A percentile compares a stretch with the other conserved stretches of the same genome.
Conservation (phyloP, 2,797 vertebrate genomes). For the Morelia viridis region DNA sequence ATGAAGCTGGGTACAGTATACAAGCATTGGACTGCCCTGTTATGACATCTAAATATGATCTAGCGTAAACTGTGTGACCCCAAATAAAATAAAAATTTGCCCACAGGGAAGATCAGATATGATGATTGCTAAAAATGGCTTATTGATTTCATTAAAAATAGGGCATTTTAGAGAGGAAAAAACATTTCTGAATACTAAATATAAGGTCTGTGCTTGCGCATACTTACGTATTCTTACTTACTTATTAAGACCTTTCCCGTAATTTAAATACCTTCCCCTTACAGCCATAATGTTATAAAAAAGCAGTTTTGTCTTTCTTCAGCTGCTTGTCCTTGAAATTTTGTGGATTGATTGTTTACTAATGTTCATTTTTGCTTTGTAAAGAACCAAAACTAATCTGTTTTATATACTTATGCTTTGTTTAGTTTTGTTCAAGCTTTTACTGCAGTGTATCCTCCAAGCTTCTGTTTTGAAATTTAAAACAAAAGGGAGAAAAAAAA, state of each 20-base stretch:
- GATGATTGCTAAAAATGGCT: neutral
- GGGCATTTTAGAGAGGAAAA: neutral
- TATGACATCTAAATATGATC: neutral
- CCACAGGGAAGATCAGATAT: neutral
- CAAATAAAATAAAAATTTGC: neutral
- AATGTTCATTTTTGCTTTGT: accelerated
- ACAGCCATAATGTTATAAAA: conserved; percentile 9
- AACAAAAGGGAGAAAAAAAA: neutral
- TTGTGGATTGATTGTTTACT: neutral
- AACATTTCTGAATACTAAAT: neutral
- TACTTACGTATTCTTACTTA: conserved; percentile 25
- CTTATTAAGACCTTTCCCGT: conserved; percentile 18
- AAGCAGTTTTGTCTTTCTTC: accelerated
- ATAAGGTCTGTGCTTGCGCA: neutral
- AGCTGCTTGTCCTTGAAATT: neutral
- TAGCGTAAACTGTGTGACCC: neutral
- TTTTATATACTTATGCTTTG: neutral
- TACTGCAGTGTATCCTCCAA: accelerated
- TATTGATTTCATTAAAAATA: neutral
- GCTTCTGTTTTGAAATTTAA: conserved; percentile 19
- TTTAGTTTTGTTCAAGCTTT: neutral
- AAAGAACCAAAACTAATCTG: neutral
- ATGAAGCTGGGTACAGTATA: neutral
- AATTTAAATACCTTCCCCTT: conserved; percentile 29
- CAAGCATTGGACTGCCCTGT: neutral